Evolutionary conservation across 2,797 vertebrate genomes (phyloP).

Genomic region (Kryptolebias ocellatus): DNA sequence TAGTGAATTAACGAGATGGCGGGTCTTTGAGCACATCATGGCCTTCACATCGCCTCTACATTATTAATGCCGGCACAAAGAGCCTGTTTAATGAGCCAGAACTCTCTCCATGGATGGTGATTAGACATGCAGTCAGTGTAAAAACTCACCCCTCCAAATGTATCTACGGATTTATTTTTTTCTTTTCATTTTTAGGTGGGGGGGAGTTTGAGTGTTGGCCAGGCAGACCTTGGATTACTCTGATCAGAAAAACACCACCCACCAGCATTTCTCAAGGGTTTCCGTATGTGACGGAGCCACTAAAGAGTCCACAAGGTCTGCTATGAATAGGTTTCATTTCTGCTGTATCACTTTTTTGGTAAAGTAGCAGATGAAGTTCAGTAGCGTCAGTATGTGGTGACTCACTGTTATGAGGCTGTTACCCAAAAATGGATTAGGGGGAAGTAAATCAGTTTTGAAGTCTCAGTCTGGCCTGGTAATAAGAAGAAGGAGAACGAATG

Average conservation of each 20-base stretch:
- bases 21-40: conserved; percentile 74
- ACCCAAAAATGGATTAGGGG: neutral
- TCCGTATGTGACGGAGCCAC: neutral
- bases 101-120: conserved; percentile 73
- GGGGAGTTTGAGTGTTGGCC: too few relatives aligned
- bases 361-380: neutral
- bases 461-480: neutral
- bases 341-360: neutral
- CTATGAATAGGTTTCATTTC: neutral
- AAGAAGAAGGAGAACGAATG: neutral
- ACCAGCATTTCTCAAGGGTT: neutral
- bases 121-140: conserved; percentile 60
- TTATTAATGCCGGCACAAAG: conserved; percentile 80
- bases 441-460: neutral
- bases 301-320: neutral
- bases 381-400: neutral
- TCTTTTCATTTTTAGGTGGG: neutral
- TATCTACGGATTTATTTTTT: conserved; percentile 20
- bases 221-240: too few relatives aligned
- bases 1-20: conserved; percentile 72
- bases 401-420: neutral
- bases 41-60: conserved; percentile 65
- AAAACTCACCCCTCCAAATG: conserved; percentile 49
- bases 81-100: conserved; percentile 77
- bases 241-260: neutral